Conservation (phyloP, 2,113 vertebrate species). For the Terrapene triunguis region DNA sequence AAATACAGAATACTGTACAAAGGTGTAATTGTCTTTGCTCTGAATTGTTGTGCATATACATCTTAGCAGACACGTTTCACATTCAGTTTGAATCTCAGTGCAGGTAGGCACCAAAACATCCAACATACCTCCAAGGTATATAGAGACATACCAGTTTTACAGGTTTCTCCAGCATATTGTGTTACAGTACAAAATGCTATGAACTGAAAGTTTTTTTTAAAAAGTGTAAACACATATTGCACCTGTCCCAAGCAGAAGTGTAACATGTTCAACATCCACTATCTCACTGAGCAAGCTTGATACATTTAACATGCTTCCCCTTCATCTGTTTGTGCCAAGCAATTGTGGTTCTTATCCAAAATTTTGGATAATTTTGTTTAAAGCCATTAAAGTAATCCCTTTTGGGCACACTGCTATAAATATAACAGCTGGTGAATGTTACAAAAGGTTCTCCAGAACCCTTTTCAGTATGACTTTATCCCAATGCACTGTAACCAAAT, state of each 20-base stretch:
- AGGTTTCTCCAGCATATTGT: conserved; percentile 68
- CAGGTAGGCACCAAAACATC: conserved; percentile 70
- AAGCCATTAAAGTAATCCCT: not conserved
- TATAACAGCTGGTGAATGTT: not conserved
- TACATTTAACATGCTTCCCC: not conserved
- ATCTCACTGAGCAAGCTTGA: not conserved
- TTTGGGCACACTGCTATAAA: not conserved
- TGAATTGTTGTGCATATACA: conserved; percentile 67
- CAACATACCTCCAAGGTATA: conserved; percentile 77
- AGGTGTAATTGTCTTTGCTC: conserved; percentile 63
- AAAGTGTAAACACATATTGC: conserved; percentile 73
- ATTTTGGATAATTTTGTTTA: not conserved
- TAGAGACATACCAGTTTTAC: conserved; percentile 68
- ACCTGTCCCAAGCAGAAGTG: conserved; percentile 70
- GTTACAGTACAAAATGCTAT: conserved; percentile 68
- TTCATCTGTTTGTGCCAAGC: conserved; percentile 7
- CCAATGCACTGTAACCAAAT: conserved; percentile 55
- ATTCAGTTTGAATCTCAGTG: conserved; percentile 78
- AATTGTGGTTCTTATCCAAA: not conserved
- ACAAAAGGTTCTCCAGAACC: not conserved
- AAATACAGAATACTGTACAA: conserved; percentile 69
- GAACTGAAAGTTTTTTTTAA: conserved; percentile 30
- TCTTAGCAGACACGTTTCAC: conserved; percentile 65
- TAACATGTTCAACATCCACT: conserved; percentile 25
- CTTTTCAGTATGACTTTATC: not conserved